Evolutionary conservation across 2,797 vertebrate genomes (phyloP).

Genomic region (Myotis findleyi): DNA sequence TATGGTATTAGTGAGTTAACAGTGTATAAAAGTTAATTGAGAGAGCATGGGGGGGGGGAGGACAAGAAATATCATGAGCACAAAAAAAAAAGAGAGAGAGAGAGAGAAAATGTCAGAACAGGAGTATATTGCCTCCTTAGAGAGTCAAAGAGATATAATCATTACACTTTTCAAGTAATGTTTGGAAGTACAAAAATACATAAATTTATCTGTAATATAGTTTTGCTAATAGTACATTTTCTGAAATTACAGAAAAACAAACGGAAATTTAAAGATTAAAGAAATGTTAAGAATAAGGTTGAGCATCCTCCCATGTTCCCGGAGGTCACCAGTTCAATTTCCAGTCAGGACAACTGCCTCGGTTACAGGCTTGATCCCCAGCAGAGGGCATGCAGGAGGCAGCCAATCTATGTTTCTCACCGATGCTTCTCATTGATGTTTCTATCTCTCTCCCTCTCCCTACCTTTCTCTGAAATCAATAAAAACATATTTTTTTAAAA

Average conservation of each 20-base stretch:
- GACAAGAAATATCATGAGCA: not conserved
- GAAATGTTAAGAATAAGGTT: conserved; percentile 5
- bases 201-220: not conserved
- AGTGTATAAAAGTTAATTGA: not conserved
- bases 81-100: not conserved
- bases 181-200: not conserved
- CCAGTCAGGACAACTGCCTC: too few species aligned
- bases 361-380: too few species aligned
- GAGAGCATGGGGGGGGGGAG: not conserved
- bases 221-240: not conserved
- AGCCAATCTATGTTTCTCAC: too few species aligned
- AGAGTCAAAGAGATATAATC: not conserved
- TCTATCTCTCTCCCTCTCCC: too few species aligned
- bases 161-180: not conserved
- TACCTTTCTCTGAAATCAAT: too few species aligned
- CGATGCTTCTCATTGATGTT: too few species aligned
- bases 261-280: conserved; percentile 24
- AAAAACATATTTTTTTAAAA: not conserved
- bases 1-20: not conserved
- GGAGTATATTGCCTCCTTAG: not conserved
- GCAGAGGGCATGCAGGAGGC: too few species aligned
- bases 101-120: not conserved
- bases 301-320: too few species aligned
- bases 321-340: too few species aligned
- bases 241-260: conserved; percentile 13